Conservation (phyloP, 2,888 invertebrate species). For the Endotricha flammealis region DNA sequence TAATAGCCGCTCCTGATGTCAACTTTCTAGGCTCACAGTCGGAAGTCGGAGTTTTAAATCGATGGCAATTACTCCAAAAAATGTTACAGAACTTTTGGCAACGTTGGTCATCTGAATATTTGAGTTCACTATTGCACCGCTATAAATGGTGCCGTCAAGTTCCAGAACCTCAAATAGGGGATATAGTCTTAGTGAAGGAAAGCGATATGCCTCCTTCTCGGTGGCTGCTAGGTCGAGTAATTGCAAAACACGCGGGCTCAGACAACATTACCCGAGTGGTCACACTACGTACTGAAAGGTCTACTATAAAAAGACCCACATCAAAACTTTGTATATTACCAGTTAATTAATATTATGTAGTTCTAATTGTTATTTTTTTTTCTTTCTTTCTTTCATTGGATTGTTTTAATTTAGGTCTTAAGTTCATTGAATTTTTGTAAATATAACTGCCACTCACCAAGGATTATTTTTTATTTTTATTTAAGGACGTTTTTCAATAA, state of each 20-base stretch:
- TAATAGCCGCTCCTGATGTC: too few relatives aligned
- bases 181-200: conserved; percentile 2
- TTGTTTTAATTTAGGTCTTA: too few relatives aligned
- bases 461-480: too few relatives aligned
- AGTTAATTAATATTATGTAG: too few relatives aligned
- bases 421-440: too few relatives aligned
- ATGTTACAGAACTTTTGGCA: conserved; percentile 8
- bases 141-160: conserved; percentile 6
- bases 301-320: conserved; percentile 5
- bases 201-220: conserved; percentile 8
- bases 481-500: too few relatives aligned
- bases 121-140: conserved; percentile 3
- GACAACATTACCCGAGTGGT: neutral
- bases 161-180: neutral
- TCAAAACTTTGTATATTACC: too few relatives aligned
- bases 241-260: neutral
- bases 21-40: too few relatives aligned
- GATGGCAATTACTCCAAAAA: conserved; percentile 5
- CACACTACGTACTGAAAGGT: neutral
- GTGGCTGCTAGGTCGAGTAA: neutral
- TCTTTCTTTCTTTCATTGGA: too few relatives aligned
- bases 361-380: too few relatives aligned
- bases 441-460: too few relatives aligned
- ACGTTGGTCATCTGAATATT: conserved; percentile 10
- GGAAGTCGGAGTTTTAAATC: too few relatives aligned